Evolutionary conservation across 2,797 vertebrate genomes (phyloP).

Genomic region (Sebastes steindachneri): DNA sequence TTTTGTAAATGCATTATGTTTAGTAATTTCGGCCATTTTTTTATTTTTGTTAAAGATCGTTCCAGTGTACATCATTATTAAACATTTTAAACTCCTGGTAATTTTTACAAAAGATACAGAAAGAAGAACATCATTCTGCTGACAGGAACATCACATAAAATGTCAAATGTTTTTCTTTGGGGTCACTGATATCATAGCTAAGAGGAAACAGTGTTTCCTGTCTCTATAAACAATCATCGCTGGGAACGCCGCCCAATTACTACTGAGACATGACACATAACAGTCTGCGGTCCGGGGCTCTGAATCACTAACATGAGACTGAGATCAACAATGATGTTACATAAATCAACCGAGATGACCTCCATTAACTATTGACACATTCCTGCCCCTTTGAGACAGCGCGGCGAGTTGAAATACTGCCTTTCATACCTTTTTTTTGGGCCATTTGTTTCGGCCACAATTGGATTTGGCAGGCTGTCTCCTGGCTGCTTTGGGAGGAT

Average conservation of each 20-base stretch:
- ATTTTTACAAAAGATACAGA: not conserved
- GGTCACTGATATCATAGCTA: conserved; percentile 4
- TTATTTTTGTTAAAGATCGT: not conserved
- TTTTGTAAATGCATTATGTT: not conserved
- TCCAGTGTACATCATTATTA: not conserved
- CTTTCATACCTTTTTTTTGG: not conserved
- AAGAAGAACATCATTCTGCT: not conserved
- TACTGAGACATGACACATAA: conserved; percentile 8
- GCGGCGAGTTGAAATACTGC: not conserved
- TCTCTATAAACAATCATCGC: conserved; percentile 4
- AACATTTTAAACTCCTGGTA: not conserved
- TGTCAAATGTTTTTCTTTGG: not conserved
- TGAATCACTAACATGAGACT: conserved; percentile 28
- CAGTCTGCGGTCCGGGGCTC: not conserved
- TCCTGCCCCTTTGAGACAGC: conserved; percentile 1
- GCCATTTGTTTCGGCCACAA: not conserved
- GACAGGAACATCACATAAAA: not conserved
- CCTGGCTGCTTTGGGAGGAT: conserved; percentile 17
- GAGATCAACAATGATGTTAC: conserved; percentile 3
- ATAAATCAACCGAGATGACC: conserved; percentile 29
- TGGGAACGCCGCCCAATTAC: not conserved
- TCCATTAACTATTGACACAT: conserved; percentile 13
- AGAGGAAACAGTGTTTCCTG: conserved; percentile 21
- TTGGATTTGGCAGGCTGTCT: conserved; percentile 6
- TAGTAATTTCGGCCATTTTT: not conserved